Base-by-base conservation (phyloP, 2,797 vertebrate genomes). In the Oryzias sinensis region DNA sequence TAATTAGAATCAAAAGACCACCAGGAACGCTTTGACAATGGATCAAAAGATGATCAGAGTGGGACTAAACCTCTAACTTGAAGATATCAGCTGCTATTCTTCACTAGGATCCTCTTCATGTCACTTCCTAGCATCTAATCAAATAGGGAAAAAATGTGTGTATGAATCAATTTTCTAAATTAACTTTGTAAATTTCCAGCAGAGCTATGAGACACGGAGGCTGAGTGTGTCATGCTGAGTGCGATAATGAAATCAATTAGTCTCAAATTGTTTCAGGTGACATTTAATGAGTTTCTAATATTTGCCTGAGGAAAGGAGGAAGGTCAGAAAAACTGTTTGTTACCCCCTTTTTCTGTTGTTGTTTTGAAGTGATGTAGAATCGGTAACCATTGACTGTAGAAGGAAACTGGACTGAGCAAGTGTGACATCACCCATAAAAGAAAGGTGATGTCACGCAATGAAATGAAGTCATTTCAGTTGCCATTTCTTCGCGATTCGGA, bases 221-320 rank as follows among this genome's bases (percentile, higher is more conserved):
- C 74, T 69, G n/a, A 2, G 57, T 11, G 77, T 56, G 76, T 94
- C 91, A 86, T 92, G 91, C 94, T 81, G 93, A 93, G 95, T 93
- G 93, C 92, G 91, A 92, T 96, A 94, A 97, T 97, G 94, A 96
- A 97, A 97, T 98, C 95, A 96, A 95, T 97, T 95, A 94, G 92
- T 91, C 93, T 94, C 91, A 95, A 85, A 91, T 91, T 88, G 89
- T 90, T 91, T 90, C 87, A 90, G 90, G 90, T 92, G 89, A 91
- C 88, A 91, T 88, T 89, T 91, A 91, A 91, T 91, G 89, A 91
- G 87, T 83, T 84, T 89, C 82, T 91, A 88, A 89, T 90, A 88
- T 86, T 76, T 72, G 73, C 83, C 81, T 53, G 81, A 86, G 87
- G 88, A 86, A 75, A 86, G 87, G 85, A 75, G 68, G 88, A 91